Base-by-base conservation (phyloP, 2,888 invertebrate species). In the Acanthosepion pharaonis region DNA sequence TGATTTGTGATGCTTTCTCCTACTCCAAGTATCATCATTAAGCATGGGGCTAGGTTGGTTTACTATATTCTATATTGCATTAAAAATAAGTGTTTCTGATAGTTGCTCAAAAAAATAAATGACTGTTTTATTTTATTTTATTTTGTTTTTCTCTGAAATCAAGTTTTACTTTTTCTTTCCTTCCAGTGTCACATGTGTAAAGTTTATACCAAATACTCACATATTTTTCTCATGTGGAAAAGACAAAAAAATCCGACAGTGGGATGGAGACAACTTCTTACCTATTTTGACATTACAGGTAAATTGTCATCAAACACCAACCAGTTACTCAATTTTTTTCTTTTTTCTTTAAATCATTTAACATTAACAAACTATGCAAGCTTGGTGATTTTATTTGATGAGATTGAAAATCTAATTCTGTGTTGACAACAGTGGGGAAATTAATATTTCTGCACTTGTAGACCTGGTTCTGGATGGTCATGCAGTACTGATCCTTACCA, bases 211-310 rank as follows among this genome's bases (percentile, higher is more conserved):
- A 0, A 98, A 98, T 96, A 99, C 99, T 8, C 99, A 99, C 97
- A 98, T 99, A 97, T 98, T 99, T 97, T 99, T 99, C 97, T 98
- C 99, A 0, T 98, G 98, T 49, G 99, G 99, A 0, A 99, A 99
- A 97, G 99, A 99, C 97, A 99, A 99, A 0, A 98, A 98, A 97
- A 98, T 99, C 5, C 99, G 99, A 97, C 98, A 99, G 97, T 99
- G 99, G 99, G 99, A 99, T 97, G 99, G 98, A 0, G 99, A 99
- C 97, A 98, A 98, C 94, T 99, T 98, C 97, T 98, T 99, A 95
- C 98, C 99, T 97, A 99, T 99, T 95, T 98, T 96, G 11, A 97
- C 97, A 6, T 95, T 97, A n/a, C 96, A 98, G 97, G 99, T 99
- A 97, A 98, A 97, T 97, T n/a, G 49, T 18, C 28, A 18, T 51